phyloP scores from a whole-genome alignment of 1,140 invertebrate genomes.

The Leptinotarsa undecemlineata region DNA sequence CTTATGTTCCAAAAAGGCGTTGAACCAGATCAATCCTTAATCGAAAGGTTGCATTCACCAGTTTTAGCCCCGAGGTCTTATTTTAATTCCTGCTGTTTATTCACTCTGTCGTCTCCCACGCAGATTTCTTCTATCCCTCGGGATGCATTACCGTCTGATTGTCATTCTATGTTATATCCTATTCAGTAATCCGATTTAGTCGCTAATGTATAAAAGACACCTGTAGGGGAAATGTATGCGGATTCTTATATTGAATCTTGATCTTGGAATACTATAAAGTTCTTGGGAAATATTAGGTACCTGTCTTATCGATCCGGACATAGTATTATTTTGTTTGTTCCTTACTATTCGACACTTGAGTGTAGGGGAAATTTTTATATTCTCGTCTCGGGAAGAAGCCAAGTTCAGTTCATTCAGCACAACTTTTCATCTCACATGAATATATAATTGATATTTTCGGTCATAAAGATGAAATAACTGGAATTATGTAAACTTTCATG shows the following conservation, averaged over 20 bases:
- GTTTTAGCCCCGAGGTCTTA: neutral
- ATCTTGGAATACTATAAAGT: too few species aligned
- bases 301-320: too few species aligned
- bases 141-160: conserved; percentile 32
- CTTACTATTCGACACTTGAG: too few species aligned
- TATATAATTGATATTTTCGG: too few species aligned
- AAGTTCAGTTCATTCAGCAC: too few species aligned
- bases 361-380: too few species aligned
- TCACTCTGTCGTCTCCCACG: conserved; percentile 43
- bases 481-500: too few species aligned
- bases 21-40: neutral
- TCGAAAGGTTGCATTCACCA: conserved; percentile 8
- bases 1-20: conserved; percentile 14
- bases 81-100: conserved; percentile 31
- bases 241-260: neutral
- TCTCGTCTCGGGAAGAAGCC: too few species aligned
- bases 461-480: too few species aligned
- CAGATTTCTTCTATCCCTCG: conserved; percentile 37
- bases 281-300: too few species aligned
- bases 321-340: too few species aligned
- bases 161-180: neutral
- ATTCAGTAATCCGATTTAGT: conserved; percentile 33
- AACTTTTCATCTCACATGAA: too few species aligned
- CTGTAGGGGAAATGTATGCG: conserved; percentile 20
- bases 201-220: conserved; percentile 24